phyloP scores from a whole-genome alignment of 2,797 vertebrate species.

The Poecilia gillii region DNA sequence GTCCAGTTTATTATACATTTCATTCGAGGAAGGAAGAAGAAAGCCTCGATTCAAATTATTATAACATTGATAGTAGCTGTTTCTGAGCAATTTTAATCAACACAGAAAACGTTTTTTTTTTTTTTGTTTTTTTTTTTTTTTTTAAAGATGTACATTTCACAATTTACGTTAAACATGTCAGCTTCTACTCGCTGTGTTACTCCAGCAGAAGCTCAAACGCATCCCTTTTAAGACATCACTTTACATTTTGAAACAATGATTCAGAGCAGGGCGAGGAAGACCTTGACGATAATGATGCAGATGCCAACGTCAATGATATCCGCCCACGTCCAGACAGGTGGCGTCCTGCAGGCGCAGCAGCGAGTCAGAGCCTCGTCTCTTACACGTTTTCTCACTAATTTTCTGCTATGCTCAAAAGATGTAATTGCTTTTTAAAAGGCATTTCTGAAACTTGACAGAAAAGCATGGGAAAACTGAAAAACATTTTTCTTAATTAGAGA shows the following conservation, averaged over 20 bases:
- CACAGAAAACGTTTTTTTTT: background rate
- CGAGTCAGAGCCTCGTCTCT: constrained; percentile 48
- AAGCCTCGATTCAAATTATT: background rate
- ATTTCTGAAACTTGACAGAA: constrained; percentile 14
- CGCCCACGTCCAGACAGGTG: constrained; percentile 69
- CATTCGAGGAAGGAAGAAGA: background rate
- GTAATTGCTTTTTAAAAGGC: constrained; percentile 27
- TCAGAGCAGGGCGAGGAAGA: constrained; percentile 49
- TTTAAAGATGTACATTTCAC: constrained; percentile 3
- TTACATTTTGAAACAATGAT: constrained; percentile 46
- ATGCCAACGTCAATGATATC: constrained; percentile 54
- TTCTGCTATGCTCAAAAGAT: constrained; percentile 40
- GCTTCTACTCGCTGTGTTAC: constrained; percentile 14
- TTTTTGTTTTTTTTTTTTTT: background rate
- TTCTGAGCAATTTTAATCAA: background rate
- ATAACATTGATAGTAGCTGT: background rate
- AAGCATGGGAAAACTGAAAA: constrained; percentile 1
- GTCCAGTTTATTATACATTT: background rate
- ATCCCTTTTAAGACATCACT: constrained; percentile 27
- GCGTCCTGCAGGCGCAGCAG: constrained; percentile 58
- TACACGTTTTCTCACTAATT: constrained; percentile 43
- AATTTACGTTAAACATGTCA: constrained; percentile 8
- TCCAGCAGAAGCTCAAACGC: constrained; percentile 24
- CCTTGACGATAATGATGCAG: constrained; percentile 56
- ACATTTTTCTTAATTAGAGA: background rate